A percentile compares a stretch with the other conserved stretches of the same genome.
These are phyloP conservation scores for Drosophila navojoa DNA, from an alignment of 1,140 invertebrate species.

Conservation along the genomic window DNA sequence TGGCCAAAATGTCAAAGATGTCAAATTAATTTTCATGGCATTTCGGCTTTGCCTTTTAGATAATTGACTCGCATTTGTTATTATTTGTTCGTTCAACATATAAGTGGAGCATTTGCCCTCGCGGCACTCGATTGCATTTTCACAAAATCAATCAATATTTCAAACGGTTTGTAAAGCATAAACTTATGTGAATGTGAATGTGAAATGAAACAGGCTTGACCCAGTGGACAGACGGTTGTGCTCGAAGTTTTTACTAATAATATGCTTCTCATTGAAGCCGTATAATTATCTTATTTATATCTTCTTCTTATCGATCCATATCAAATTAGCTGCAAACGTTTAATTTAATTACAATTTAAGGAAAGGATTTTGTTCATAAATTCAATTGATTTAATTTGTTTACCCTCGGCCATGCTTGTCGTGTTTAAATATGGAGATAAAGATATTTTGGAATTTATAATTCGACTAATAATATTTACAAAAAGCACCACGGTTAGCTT, in stretches of 20 bases:
- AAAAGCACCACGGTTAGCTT: too few relatives aligned
- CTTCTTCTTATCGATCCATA: background rate
- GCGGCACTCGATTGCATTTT: constrained; percentile 4
- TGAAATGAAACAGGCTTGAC: constrained; percentile 1
- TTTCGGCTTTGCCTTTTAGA: constrained; percentile 73
- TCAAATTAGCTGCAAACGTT: background rate
- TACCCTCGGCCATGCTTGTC: too few relatives aligned
- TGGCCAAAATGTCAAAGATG: constrained; percentile 76
- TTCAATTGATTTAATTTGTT: too few relatives aligned
- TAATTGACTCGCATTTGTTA: constrained; percentile 71
- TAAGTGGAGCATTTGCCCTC: constrained; percentile 12
- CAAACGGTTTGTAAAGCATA: background rate
- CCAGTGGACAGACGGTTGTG: constrained; percentile 9
- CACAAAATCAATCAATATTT: constrained; percentile 18
- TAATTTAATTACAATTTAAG: background rate
- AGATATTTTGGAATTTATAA: too few relatives aligned
- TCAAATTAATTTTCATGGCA: constrained; percentile 76
- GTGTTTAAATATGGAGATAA: too few relatives aligned
- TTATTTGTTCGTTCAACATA: constrained; percentile 63
- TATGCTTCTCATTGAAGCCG: background rate
- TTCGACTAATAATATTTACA: too few relatives aligned
- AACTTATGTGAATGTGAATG: background rate
- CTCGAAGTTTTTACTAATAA: background rate
- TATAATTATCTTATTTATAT: background rate
- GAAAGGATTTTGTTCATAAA: too few relatives aligned